Percentiles rank a stretch among this genome's conserved stretches.
Evolutionary conservation across 2,888 invertebrate genomes (phyloP).

Genomic region (Stenurella melanura): DNA sequence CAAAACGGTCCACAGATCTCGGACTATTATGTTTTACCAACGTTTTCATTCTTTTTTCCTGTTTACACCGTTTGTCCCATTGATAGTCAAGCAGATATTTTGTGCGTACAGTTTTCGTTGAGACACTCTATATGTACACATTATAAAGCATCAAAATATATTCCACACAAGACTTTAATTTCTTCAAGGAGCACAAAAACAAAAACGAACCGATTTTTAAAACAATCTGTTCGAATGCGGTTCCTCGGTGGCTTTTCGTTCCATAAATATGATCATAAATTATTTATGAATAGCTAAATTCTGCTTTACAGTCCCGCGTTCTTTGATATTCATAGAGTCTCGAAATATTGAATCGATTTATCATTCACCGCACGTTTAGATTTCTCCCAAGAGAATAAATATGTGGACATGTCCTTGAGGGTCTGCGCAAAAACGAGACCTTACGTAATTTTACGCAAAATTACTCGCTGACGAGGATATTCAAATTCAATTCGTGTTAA

Average conservation of each 20-base stretch:
- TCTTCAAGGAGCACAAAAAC: constrained; percentile 17
- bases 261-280: constrained; percentile 42
- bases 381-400: constrained; percentile 19
- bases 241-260: constrained; percentile 16
- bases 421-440: not conserved
- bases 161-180: not conserved
- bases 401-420: constrained; percentile 11
- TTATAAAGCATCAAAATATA: not conserved
- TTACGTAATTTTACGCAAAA: constrained; percentile 29
- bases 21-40: no score
- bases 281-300: constrained; percentile 47
- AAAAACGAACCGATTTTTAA: constrained; percentile 34
- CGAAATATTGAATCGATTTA: constrained; percentile 41
- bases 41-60: no score
- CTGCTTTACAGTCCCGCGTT: constrained; percentile 36
- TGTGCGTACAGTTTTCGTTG: no score
- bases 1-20: no score
- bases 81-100: no score
- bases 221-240: constrained; percentile 33
- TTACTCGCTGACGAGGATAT: no score
- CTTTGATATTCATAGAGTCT: constrained; percentile 46
- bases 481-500: no score
- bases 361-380: constrained; percentile 30
- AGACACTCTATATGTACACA: no score
- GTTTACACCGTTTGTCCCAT: no score